Base-by-base conservation (phyloP, 1,140 invertebrate species). In the Telenomus remus region DNA sequence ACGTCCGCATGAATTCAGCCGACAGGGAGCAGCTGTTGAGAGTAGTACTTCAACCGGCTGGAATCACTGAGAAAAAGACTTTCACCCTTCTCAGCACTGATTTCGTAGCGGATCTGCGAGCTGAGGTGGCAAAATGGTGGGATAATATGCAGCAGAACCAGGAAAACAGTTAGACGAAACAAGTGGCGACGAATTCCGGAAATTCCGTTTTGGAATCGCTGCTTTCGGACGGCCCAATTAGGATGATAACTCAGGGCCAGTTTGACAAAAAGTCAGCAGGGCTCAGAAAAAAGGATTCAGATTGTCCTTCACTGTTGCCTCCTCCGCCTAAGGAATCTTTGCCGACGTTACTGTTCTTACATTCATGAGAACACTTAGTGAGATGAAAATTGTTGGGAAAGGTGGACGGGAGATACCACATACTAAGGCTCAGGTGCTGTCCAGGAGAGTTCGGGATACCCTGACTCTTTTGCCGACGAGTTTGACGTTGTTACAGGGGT, bases 111-210 rank as follows among this genome's bases (percentile, higher is more conserved):
- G 96, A 98, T 86, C 87, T 98, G 12, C 89, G 96, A 63, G 96
- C 97, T 0, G 96, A 98, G 90, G 94, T 97, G 11, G 94, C 95
- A n/a, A 93, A 95, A 54, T 97, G 96, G 95, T 96, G 94, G 94
- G 93, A 95, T 79, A 91, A 84, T 35, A 88, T 81, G 8, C 89
- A 86, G 48, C 66, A 63, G 9, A 12, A 4, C 0, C 82, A 80
- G 6, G 19, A 27, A 27, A 27, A 27, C 10, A 69, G 56, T 47
- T 81, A 84, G 44, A 27, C 75, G 0, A 43, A 74, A 16, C 42
- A 59, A 0, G 82, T 79, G 14, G 37, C 76, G 0, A 19, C 55
- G 1, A 39, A 39, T 9, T 39, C 4, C 19, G 50, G 70, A 1
- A 78, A 79, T 2, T 88, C 89, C 1, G 88, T 89, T 0, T 65